phyloP scores from a whole-genome alignment of 1,140 invertebrate genomes.

The Drosophila burlai region DNA sequence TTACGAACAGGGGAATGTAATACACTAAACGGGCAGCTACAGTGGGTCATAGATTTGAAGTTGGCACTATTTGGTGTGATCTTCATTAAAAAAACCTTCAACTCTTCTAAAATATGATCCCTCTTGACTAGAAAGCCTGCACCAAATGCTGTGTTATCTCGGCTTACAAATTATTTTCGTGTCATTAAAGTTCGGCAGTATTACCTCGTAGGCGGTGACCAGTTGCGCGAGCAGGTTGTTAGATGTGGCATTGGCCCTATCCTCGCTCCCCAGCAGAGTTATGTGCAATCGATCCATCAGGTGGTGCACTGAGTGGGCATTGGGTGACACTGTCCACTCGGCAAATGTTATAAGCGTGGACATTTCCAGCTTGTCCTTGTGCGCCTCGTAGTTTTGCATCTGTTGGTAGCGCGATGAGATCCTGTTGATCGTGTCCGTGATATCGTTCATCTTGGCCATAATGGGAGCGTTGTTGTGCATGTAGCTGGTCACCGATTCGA shows the following conservation, averaged over 20 bases:
- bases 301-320: slow-evolving; percentile 87
- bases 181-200: neutral
- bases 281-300: slow-evolving; percentile 89
- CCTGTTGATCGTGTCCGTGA: slow-evolving; percentile 87
- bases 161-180: neutral
- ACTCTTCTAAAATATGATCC: neutral
- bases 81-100: neutral
- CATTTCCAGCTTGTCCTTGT: slow-evolving; percentile 87
- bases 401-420: slow-evolving; percentile 87
- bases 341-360: slow-evolving; percentile 90
- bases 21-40: neutral
- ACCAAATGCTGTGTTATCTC: neutral
- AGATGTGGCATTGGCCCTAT: slow-evolving; percentile 54
- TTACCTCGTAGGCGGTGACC: slow-evolving; percentile 74
- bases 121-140: too few relatives aligned
- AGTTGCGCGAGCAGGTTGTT: slow-evolving; percentile 69
- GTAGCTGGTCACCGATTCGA: slow-evolving; percentile 72
- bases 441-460: slow-evolving; percentile 87
- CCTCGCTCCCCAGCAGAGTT: slow-evolving; percentile 79
- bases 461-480: slow-evolving; percentile 85
- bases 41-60: neutral
- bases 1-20: slow-evolving; percentile 13
- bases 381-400: slow-evolving; percentile 87
- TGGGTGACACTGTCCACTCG: slow-evolving; percentile 88
- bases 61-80: neutral